Evolutionary conservation across 2,888 invertebrate genomes (phyloP).

Genomic region (Phengaris arion): DNA sequence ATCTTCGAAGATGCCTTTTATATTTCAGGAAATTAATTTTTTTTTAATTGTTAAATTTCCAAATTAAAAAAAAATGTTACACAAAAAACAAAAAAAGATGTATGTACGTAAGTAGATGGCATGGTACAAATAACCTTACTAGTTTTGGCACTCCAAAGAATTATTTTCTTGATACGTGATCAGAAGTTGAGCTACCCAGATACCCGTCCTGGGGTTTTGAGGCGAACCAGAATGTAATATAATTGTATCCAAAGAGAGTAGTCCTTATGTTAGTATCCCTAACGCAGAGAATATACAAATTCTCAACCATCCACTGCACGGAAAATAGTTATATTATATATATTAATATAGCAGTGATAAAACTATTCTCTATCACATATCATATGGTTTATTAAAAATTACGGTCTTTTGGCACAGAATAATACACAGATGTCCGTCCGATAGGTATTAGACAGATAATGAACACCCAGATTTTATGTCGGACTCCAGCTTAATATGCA

Average conservation of each 20-base stretch:
- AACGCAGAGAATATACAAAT: constrained; percentile 1
- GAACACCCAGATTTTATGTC: no score
- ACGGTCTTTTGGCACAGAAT: neutral
- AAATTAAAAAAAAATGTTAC: no score
- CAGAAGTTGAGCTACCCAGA: neutral
- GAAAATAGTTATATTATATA: constrained; percentile 4
- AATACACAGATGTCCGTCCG: no score
- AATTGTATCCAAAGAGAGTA: neutral
- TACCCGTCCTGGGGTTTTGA: neutral
- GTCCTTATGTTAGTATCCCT: neutral
- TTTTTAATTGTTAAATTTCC: no score
- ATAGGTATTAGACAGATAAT: no score
- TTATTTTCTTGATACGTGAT: constrained; percentile 20
- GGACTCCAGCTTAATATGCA: no score
- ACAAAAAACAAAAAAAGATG: no score
- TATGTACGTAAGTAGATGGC: neutral
- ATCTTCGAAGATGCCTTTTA: no score
- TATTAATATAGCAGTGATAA: neutral
- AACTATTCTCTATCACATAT: neutral
- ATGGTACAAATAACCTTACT: neutral
- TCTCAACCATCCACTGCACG: neutral
- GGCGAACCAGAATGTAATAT: neutral
- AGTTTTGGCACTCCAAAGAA: constrained; percentile 6
- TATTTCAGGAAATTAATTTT: no score
- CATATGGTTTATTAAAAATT: neutral